phyloP scores from a whole-genome alignment of 2,797 vertebrate genomes.

The Enteromius paludinosus region DNA sequence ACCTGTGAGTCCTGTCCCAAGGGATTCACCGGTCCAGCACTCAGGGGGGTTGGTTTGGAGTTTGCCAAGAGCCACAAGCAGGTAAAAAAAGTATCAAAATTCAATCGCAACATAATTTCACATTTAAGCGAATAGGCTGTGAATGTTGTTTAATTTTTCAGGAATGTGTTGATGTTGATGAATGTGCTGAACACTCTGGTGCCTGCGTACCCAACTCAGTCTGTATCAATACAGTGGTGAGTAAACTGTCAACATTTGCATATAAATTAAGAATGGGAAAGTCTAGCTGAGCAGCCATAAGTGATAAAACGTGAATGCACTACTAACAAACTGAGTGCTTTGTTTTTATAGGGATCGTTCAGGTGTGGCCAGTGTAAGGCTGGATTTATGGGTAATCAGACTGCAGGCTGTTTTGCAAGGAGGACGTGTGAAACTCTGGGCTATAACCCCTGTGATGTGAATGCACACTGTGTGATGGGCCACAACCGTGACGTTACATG shows the following conservation, averaged over 20 bases:
- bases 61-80: slow-evolving; percentile 89
- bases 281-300: not conserved
- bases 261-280: not conserved
- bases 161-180: slow-evolving; percentile 88
- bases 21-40: slow-evolving; percentile 83
- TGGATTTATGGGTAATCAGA: slow-evolving; percentile 84
- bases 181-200: slow-evolving; percentile 84
- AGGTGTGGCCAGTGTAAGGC: slow-evolving; percentile 83
- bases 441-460: slow-evolving; percentile 82
- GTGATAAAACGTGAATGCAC: not conserved
- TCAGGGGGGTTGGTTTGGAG: slow-evolving; percentile 85
- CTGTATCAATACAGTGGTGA: slow-evolving; percentile 85
- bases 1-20: slow-evolving; percentile 87
- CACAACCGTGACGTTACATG: slow-evolving; percentile 81
- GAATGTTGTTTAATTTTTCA: slow-evolving; percentile 55
- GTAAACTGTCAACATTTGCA: slow-evolving; percentile 49
- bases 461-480: slow-evolving; percentile 83
- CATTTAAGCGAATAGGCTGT: not conserved
- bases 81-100: slow-evolving; percentile 65
- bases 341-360: slow-evolving; percentile 77
- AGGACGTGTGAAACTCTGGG: slow-evolving; percentile 77
- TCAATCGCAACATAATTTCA: not conserved
- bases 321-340: not conserved
- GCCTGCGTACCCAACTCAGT: slow-evolving; percentile 86
- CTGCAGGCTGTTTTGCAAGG: slow-evolving; percentile 72